phyloP scores from a whole-genome alignment of 2,113 vertebrate species.

The Catharus bicknelli region DNA sequence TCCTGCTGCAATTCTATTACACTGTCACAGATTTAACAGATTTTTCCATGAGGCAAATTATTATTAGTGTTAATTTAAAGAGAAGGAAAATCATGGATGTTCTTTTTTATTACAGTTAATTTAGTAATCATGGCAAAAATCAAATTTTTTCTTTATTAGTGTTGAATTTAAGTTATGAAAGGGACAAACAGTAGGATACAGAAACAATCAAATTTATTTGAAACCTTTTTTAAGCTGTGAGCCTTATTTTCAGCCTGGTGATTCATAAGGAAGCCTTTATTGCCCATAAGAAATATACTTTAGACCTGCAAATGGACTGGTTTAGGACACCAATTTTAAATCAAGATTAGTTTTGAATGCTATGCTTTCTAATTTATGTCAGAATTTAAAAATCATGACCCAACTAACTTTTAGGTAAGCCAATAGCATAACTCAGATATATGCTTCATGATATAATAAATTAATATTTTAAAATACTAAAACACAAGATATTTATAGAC shows the following conservation, averaged over 20 bases:
- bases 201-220: slow-evolving; percentile 1
- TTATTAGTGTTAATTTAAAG: slow-evolving; percentile 25
- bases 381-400: neutral
- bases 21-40: slow-evolving; percentile 14
- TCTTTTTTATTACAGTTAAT: neutral
- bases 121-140: slow-evolving; percentile 28
- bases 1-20: slow-evolving; percentile 21
- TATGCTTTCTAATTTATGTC: neutral
- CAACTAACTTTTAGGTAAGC: neutral
- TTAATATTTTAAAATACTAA: neutral
- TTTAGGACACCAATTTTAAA: slow-evolving; percentile 4
- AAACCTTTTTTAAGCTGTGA: neutral
- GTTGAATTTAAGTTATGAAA: slow-evolving; percentile 3
- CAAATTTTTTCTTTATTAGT: neutral
- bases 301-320: neutral
- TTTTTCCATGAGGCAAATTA: slow-evolving; percentile 9
- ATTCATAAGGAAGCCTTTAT: slow-evolving; percentile 24
- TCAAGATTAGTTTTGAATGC: neutral
- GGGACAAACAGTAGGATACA: neutral
- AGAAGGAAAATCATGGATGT: neutral
- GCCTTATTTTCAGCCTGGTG: neutral
- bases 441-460: neutral
- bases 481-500: neutral
- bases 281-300: neutral
- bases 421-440: neutral